These are phyloP conservation scores for Parnassius smintheus DNA, from an alignment of 2,888 invertebrate genomes.

Conservation along the genomic window DNA sequence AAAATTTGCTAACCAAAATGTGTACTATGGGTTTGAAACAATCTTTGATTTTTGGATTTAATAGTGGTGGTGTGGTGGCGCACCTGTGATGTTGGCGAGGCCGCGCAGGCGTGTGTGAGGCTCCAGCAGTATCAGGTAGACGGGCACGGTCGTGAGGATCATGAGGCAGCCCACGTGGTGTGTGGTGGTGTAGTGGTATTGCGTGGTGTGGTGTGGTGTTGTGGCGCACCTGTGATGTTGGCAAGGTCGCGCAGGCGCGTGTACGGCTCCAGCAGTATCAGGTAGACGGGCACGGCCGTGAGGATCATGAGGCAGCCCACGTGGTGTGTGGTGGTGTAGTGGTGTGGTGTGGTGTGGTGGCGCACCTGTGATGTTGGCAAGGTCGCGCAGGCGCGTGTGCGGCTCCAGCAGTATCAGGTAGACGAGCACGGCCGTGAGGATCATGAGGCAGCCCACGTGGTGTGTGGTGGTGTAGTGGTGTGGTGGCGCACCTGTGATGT, in stretches of 20 bases:
- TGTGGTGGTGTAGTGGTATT: too few species aligned
- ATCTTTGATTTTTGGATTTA: too few species aligned
- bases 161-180: too few species aligned
- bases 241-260: constrained; percentile 56
- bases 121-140: too few species aligned
- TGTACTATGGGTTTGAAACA: too few species aligned
- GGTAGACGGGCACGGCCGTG: constrained; percentile 92
- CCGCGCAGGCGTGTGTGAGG: too few species aligned
- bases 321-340: neutral
- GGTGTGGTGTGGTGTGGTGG: constrained; percentile 8
- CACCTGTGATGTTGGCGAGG: too few species aligned
- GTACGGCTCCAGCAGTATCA: constrained; percentile 89
- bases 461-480: too few species aligned
- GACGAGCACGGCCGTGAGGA: constrained; percentile 92
- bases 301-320: constrained; percentile 94
- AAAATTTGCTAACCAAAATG: too few species aligned
- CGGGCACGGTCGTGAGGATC: too few species aligned
- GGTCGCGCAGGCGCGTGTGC: constrained; percentile 71
- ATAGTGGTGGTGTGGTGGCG: too few species aligned
- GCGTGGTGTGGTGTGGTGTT: neutral
- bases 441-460: constrained; percentile 93
- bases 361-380: constrained; percentile 52
- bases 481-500: too few species aligned
- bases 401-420: constrained; percentile 91
- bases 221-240: constrained; percentile 47